phyloP scores from a whole-genome alignment of 2,113 vertebrate species.

The Oryzias celebensis region DNA sequence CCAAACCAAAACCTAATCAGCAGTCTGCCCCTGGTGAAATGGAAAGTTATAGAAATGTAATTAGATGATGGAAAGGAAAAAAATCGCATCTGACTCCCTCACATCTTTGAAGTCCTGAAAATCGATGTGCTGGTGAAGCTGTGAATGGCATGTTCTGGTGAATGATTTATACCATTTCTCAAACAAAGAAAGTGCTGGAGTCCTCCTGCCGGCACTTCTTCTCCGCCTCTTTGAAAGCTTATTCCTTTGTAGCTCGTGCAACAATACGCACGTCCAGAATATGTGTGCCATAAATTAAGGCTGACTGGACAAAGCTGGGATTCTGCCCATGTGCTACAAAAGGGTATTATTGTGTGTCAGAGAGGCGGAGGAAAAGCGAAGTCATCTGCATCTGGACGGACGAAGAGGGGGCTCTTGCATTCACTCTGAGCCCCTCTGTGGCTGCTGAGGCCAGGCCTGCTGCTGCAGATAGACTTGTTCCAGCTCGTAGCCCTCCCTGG shows the following conservation, averaged over 20 bases:
- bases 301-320: slow-evolving; percentile 80
- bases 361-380: slow-evolving; percentile 64
- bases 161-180: slow-evolving; percentile 75
- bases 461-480: slow-evolving; percentile 80
- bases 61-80: slow-evolving; percentile 29
- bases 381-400: slow-evolving; percentile 74
- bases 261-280: slow-evolving; percentile 73
- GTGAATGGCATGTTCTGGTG: slow-evolving; percentile 69
- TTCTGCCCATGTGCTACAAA: slow-evolving; percentile 75
- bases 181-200: slow-evolving; percentile 71
- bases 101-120: slow-evolving; percentile 65
- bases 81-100: slow-evolving; percentile 51
- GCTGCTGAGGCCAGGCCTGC: slow-evolving; percentile 72
- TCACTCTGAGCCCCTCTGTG: slow-evolving; percentile 68
- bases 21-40: slow-evolving; percentile 33
- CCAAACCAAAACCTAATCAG: slow-evolving; percentile 23
- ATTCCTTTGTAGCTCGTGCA: slow-evolving; percentile 67
- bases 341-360: slow-evolving; percentile 71
- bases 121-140: slow-evolving; percentile 66
- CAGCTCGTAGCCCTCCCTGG: slow-evolving; percentile 72
- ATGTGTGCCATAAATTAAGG: slow-evolving; percentile 79
- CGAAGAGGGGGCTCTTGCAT: slow-evolving; percentile 63
- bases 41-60: slow-evolving; percentile 52
- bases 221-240: slow-evolving; percentile 64
- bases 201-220: slow-evolving; percentile 65